Evolutionary conservation across 2,113 vertebrate genomes (phyloP).

Genomic region (Chaetodon trifascialis): DNA sequence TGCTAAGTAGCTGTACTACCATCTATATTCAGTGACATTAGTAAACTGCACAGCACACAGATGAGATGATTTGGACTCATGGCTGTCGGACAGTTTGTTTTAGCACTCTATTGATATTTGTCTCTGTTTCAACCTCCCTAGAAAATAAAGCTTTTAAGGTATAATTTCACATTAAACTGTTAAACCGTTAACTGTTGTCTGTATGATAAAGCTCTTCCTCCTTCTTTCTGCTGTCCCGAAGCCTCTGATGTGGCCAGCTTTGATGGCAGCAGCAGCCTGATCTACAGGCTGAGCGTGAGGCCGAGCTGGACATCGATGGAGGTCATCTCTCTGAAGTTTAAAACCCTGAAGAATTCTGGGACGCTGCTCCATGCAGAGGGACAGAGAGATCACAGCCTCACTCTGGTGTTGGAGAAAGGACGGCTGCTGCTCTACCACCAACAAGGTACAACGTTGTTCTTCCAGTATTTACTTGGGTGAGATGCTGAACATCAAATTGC

Average conservation of each 20-base stretch:
- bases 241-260: slow-evolving; percentile 74
- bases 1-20: no score
- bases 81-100: background rate
- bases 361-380: slow-evolving; percentile 74
- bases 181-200: background rate
- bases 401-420: slow-evolving; percentile 74
- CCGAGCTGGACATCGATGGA: slow-evolving; percentile 46
- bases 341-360: slow-evolving; percentile 73
- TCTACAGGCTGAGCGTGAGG: slow-evolving; percentile 61
- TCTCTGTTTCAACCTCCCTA: background rate
- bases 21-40: background rate
- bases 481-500: no score
- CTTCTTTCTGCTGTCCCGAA: slow-evolving; percentile 13
- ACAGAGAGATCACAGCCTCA: slow-evolving; percentile 72
- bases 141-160: background rate
- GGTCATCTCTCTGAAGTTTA: slow-evolving; percentile 75
- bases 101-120: no score
- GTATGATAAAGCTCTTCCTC: background rate
- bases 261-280: slow-evolving; percentile 73
- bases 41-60: background rate
- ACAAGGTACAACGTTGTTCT: slow-evolving; percentile 59
- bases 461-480: no score
- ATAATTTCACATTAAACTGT: background rate
- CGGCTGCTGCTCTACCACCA: slow-evolving; percentile 74
- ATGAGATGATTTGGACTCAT: background rate